Base-by-base conservation (phyloP, 2,888 invertebrate genomes). In the Drosophila leonis region DNA sequence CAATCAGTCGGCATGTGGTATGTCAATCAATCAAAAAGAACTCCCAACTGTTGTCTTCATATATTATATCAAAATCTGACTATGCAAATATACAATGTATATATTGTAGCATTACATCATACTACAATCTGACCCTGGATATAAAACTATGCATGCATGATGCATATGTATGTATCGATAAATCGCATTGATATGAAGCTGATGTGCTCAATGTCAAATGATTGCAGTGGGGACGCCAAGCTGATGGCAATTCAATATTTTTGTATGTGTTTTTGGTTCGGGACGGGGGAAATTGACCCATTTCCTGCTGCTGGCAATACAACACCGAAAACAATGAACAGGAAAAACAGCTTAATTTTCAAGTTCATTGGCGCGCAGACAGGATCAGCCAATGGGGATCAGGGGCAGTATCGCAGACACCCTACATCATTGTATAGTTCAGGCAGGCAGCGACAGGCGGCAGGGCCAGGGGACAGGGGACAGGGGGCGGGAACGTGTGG, bases 361-460 rank as follows among this genome's bases (percentile, higher is more conserved):
- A 78, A 80, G 80, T 78, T 78, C 78, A 78, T 62, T 70, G 79
- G 79, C 73, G 78, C 73, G 61, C 65, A 61, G 55, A 46, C 54
- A 59, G 57, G 77, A 75, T 76, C 75, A 65, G 44, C 24, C 12
- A 42, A 35, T 54, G 44, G 57, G 65, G 77, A 71, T 70, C 76
- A 69, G 29, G 61, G 48, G 54, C 65, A 64, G 39, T 41, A 65
- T 20, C 10, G 56, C 12, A 35, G 48, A 48, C 48, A 48, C n/a
- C 5, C 46, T 48, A n/a, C 46, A 48, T 48, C 51, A 54, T 18
- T 55, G 29, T 44, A 4, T 18, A 29, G 66, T 37, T 29, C 29
- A n/a, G 27, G 27, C 6, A 24, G 49, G 1, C 3, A 10, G 33
- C 12, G 10, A 12, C 41, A 10, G 4, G 15, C 24, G 18, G 29